Base-by-base conservation (phyloP, 2,113 vertebrate species). In the Anser cygnoides region DNA sequence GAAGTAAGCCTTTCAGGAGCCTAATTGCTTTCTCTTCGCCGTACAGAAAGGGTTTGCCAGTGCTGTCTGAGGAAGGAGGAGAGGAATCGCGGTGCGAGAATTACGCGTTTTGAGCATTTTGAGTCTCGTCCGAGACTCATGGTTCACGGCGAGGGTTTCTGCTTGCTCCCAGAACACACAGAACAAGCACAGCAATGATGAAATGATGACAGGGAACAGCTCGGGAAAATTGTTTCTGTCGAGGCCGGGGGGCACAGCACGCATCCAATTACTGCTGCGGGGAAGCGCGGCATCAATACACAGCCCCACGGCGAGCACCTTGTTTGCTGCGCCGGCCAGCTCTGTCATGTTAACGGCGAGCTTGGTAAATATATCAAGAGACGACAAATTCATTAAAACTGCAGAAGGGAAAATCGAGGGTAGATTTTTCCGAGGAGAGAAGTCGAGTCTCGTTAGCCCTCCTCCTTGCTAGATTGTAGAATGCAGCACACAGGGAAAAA, bases 251-350 rank as follows among this genome's bases (percentile, higher is more conserved):
- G 70, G 58, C 79, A 61, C 75, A 76, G 87, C 71, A 57, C 0
- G 1, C 21, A 19, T 13, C 26, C 44, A 7, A 1, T 31, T 35
- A 28, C 89, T 25, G 59, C 76, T 0, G 3, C 2, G 5, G 41
- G 79, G 54, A 55, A 59, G 82, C 55, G 33, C 5, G 3, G 15
- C 55, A 3, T 57, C 1, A 3, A 18, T 20, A 12, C 58, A 4
- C 0, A 5, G 57, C 83, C 71, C 65, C 52, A 29, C 21, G 17
- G 90, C 0, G 1, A 50, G 73, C 0, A 0, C 6, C 12, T 6
- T 1, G 33, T 3, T 16, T 46, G 84, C 31, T 46, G 29, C 7
- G 3, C 41, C 19, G 37, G 35, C 81, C 74, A 6, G 90, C 33
- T 66, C 82, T 9, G 61, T 25, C 55, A 29, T 0, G 4, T 14